Base-by-base conservation (phyloP, 2,113 vertebrate genomes). In the Notarius lentiginosus region DNA sequence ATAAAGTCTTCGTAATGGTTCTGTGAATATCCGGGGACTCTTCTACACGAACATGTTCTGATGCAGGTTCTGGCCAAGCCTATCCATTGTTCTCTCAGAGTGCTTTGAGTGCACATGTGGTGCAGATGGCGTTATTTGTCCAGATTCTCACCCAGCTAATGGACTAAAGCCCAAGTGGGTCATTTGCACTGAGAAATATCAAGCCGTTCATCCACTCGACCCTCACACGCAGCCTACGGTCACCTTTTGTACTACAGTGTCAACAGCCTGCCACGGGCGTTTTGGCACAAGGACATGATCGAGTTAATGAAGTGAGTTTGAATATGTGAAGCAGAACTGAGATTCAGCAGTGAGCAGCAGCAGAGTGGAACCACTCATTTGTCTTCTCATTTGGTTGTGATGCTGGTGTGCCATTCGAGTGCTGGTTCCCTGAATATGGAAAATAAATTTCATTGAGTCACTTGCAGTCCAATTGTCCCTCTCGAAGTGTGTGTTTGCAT, bases 111-210 rank as follows among this genome's bases (percentile, higher is more conserved):
- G 83, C 81, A 90, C 84, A 72, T 58, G 30, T 34, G 27, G 83
- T 87, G 84, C 90, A 89, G 89, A 89, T 92, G 89, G 88, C 82
- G 24, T 89, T 81, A 91, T 90, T 89, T 89, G 66, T 91, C 89
- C 89, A 88, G 88, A 88, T 91, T 87, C 87, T 88, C 84, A 85
- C 85, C 61, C 80, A 11, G 88, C 90, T 91, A 90, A 92, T 89
- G 86, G 87, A 89, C 87, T 87, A 85, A 89, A 89, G 81, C 88
- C 90, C 90, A 90, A 85, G 90, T 88, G 91, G 91, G 86, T 88
- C 86, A 88, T 89, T 91, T 89, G 83, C 30, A 34, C 73, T 41
- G 90, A 90, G 83, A 90, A 86, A 91, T 90, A 88, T 86, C 77
- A 88, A 88, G 88, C 68, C 81, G 87, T 89, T 89, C 56, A 75